Percentiles rank a stretch among this genome's conserved stretches.
Conservation (phyloP, 2,888 invertebrate genomes). For the Muschampia plurimacula region DNA sequence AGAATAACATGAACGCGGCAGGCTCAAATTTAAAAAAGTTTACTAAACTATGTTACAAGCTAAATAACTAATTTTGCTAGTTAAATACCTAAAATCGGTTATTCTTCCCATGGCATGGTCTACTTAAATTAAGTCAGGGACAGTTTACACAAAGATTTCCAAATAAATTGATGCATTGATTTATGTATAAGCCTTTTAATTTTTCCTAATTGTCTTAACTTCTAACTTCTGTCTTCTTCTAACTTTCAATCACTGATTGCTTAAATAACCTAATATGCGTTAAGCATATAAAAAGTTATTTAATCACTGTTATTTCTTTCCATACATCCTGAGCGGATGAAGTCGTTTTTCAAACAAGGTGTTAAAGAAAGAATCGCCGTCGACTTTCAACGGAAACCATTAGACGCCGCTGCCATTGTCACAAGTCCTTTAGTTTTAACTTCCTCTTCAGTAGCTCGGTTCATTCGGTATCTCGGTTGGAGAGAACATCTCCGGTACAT, state of each 20-base stretch:
- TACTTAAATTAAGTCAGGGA: too few relatives aligned
- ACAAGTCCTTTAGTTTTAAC: slow-evolving; percentile 30
- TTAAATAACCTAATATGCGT: background rate
- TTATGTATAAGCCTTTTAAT: too few relatives aligned
- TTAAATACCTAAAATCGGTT: too few relatives aligned
- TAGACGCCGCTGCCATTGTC: slow-evolving; percentile 30
- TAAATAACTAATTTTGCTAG: too few relatives aligned
- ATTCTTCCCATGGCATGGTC: too few relatives aligned
- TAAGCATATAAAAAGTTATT: background rate
- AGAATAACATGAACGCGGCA: too few relatives aligned
- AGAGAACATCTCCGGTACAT: too few relatives aligned
- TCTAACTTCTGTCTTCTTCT: background rate
- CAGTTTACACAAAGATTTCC: too few relatives aligned
- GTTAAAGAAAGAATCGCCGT: slow-evolving; percentile 25
- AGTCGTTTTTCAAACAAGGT: slow-evolving; percentile 33
- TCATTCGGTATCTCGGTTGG: too few relatives aligned
- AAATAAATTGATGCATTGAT: too few relatives aligned
- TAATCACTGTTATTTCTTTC: slow-evolving; percentile 9
- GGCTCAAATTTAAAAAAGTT: too few relatives aligned
- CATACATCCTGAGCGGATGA: slow-evolving; percentile 26
- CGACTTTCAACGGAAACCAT: slow-evolving; percentile 33
- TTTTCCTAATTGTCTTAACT: background rate
- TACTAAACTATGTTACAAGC: too few relatives aligned
- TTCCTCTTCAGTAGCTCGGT: slow-evolving; percentile 4
- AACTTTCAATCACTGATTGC: background rate